Base-by-base conservation (phyloP, 2,888 invertebrate genomes). In the Lasius platythorax region DNA sequence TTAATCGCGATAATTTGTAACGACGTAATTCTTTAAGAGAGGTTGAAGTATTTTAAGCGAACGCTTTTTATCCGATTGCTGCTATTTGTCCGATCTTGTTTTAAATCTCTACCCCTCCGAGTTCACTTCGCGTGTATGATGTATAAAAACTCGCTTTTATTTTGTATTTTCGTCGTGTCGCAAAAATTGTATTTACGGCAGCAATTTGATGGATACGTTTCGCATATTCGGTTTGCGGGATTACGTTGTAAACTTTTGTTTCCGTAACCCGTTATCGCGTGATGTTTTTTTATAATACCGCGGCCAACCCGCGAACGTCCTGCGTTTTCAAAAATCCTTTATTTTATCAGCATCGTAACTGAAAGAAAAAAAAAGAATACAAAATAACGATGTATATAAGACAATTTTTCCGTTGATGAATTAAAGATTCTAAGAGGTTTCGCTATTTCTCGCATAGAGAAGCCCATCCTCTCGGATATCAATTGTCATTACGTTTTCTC, bases 191-290 rank as follows among this genome's bases (percentile, higher is more conserved):
- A 33, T 81, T 81, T 81, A 81, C 73, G 73, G 46, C 61, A 61
- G 73, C 79, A 81, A 73, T 73, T 81, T 46, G 79, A 81, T 81
- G 61, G 79, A 73, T 81, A 73, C 46, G 37, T 81, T 79, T 61
- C 79, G 46, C 46, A 63, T 72, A 79, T 73, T 73, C 73, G 79
- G 79, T 81, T 72, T 81, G 63, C 73, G 46, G 79, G 79, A 81
- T 63, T 81, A 72, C 79, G 61, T 33, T 61, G 61, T 37, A 81
- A 81, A 81, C 73, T 73, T 50, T 72, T 63, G 73, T 81, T 78
- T 56, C 68, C 68, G 46, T 79, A 61, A 11, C 23, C 58, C 37
- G 73, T 72, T 81, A 81, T 61, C 37, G 72, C 18, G n/a, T 53
- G 61, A 72, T 72, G 30, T 81, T 81, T 81, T 79, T 70, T 68